Base-by-base conservation (phyloP, 2,888 invertebrate genomes). In the Isotomurus palustris region DNA sequence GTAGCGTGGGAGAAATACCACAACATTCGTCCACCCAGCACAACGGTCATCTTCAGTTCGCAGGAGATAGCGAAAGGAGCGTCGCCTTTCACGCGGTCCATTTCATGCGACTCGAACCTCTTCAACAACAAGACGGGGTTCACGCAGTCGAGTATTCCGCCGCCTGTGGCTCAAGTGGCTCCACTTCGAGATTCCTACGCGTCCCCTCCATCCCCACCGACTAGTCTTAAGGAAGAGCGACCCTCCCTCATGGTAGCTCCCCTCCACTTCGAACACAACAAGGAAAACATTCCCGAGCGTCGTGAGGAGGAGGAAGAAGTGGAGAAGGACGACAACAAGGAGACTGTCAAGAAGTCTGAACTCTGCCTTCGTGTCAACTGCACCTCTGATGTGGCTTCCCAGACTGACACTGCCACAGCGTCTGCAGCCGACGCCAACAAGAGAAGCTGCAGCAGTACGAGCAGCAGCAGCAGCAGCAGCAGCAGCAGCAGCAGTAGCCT, bases 31-130 rank as follows among this genome's bases (percentile, higher is more conserved):
- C 69, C 72, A 28, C 69, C 74, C 66, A 72, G 75, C 66, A 67
- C 74, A 56, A 73, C 74, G 62, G 70, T 75, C 67, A 71, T 75
- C 70, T 68, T 74, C 68, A 73, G 73, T 35, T 73, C 73, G 10
- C 72, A 73, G 52, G 72, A 71, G 58, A 68, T 73, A 12, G 55
- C 65, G 4, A 67, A 67, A 44, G 44, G 53, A 25, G 62, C 64
- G 50, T 60, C 67, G 4, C 25, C 58, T 40, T 70, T 70, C 53
- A 62, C 64, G 48, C 59, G 70, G 25, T 64, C 64, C 43, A 63
- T 67, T 43, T 64, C 64, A 41, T 67, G 68, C 54, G 70, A 70
- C 60, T 64, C 63, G 53, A 68, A 68, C 36, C 56, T 70, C 5
- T 67, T 67, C 53, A 70, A 70, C 52, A 70, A 70, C 51, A 70